Evolutionary conservation across 92 coral and sea anemone species (phyloP), one percentile per base, ranked within the genome.

Genomic region (Metridium senile): DNA sequence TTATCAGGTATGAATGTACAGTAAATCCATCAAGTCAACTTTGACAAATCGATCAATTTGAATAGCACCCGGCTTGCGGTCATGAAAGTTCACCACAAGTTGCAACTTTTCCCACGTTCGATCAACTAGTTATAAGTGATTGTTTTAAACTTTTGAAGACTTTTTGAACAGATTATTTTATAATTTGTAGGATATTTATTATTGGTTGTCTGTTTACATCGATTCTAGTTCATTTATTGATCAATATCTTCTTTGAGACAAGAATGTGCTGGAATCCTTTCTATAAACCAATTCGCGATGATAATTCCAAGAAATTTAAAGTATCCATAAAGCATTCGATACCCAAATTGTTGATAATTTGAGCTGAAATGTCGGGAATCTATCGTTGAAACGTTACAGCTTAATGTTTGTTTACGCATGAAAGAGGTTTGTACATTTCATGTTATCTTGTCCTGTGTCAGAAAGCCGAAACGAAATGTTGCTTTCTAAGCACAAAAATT

Each of bases 31-130:
- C 32, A 7, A 22, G 59, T 19, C 4, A 54, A 54, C 25, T 59
- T 22, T 26, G 16, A 59, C 31, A 59, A 59, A 59, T 59, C 32
- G 4, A 54, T 19, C 25, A 16, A 54, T 54, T 54, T 16, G 25
- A 59, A 59, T 26, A 59, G 66, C 11, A 23, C 31, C 32, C 66
- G 31, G 29, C 66, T 59, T 59, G 66, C 66, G 66, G 66, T 59
- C 66, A 18, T 16, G n/a, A 59, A 26, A 59, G 66, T 26, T 59
- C 66, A 59, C 66, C 23, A 7, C 11, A 22, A 26, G 33, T 7
- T 59, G 3, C 3, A 2, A 3, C 17, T 20, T 54, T 54, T 54
- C 59, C 59, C 49, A 39, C 49, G 49, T 4, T 39, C 49, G 13
- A 39, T 39, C 13, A 4, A 13, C 49, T 39, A 39, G n/a, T 39